Evolutionary conservation across 1,140 invertebrate species (phyloP).

Genomic region (Atopsyche davidsoni): DNA sequence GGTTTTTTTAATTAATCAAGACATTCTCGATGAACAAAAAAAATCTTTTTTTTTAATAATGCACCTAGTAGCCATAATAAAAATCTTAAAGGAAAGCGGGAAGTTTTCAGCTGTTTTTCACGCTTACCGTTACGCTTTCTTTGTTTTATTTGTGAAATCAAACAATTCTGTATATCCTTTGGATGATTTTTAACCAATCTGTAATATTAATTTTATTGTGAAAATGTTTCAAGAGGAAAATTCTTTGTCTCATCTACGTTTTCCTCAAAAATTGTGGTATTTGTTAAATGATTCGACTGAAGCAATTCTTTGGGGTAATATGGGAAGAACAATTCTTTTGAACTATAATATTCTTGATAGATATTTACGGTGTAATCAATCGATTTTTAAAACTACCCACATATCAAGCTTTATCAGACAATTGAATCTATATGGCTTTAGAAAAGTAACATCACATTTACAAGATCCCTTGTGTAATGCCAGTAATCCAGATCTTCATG

Average conservation of each 20-base stretch:
- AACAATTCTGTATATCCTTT: too few relatives aligned
- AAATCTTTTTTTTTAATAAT: too few relatives aligned
- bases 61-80: too few relatives aligned
- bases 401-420: conserved; percentile 58
- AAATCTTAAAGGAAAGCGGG: too few relatives aligned
- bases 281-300: conserved; percentile 50
- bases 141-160: too few relatives aligned
- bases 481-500: conserved; percentile 52
- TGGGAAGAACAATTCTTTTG: conserved; percentile 49
- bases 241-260: conserved; percentile 50
- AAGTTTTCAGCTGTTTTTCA: too few relatives aligned
- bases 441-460: conserved; percentile 54
- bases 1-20: too few relatives aligned
- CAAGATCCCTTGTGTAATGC: conserved; percentile 51
- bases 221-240: conserved; percentile 47
- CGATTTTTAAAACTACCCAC: conserved; percentile 56
- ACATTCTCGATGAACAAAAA: too few relatives aligned
- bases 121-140: too few relatives aligned
- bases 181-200: conserved; percentile 1
- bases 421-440: conserved; percentile 56
- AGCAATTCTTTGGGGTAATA: conserved; percentile 51
- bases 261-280: conserved; percentile 57
- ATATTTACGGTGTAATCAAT: conserved; percentile 47
- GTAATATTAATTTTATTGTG: conserved; percentile 11
- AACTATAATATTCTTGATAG: conserved; percentile 51